Conservation (phyloP, 2,797 vertebrate genomes). For the Arvicola amphibius region DNA sequence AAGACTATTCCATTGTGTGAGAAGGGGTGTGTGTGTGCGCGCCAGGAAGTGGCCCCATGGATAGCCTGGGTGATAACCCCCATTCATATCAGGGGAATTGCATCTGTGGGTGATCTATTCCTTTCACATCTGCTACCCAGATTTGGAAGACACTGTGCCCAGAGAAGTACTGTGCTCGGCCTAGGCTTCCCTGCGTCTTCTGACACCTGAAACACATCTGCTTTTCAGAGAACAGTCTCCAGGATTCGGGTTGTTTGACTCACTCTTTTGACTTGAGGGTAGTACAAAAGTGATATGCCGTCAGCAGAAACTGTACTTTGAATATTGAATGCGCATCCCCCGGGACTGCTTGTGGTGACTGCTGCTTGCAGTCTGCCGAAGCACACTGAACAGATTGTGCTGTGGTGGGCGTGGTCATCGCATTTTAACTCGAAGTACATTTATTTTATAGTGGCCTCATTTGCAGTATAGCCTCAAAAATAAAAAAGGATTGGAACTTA, state of each 20-base stretch:
- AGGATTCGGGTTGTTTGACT: neutral
- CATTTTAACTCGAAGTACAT: neutral
- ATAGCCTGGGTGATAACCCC: neutral
- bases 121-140: neutral
- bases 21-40: neutral
- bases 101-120: neutral
- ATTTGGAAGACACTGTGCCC: neutral
- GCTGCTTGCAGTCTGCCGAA: neutral
- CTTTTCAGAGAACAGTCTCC: neutral
- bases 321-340: too few species aligned
- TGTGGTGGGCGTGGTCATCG: neutral
- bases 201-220: neutral
- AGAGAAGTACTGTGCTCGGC: neutral
- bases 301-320: neutral
- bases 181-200: neutral
- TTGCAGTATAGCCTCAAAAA: too few species aligned
- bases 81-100: fast-evolving
- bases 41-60: too few species aligned
- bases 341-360: neutral
- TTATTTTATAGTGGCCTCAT: neutral
- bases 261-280: neutral
- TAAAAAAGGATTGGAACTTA: neutral
- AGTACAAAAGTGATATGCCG: neutral
- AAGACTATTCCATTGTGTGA: neutral
- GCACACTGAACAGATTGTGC: neutral